Percentiles rank a stretch among this genome's conserved stretches.
Conservation (phyloP, 2,113 vertebrate species). For the Rhagologus leucostigma region DNA sequence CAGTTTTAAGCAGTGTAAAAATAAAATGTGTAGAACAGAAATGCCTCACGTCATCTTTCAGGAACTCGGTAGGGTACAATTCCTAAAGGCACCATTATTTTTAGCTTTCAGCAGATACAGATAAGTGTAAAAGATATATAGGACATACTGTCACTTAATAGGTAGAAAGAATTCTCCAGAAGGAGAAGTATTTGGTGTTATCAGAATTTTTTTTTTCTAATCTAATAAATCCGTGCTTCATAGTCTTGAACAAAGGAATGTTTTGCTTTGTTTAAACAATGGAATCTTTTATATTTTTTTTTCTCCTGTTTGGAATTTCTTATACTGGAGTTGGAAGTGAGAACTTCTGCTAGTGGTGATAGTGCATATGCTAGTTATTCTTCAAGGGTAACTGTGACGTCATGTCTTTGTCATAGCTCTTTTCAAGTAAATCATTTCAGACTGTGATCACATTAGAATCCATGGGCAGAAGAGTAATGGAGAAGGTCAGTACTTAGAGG, state of each 20-base stretch:
- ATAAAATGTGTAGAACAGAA: not conserved
- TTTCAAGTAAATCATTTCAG: not conserved
- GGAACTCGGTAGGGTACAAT: not conserved
- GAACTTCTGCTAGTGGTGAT: not conserved
- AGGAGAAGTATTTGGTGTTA: not conserved
- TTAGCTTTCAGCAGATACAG: conserved; percentile 14
- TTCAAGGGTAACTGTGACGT: not conserved
- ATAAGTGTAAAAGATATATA: not conserved
- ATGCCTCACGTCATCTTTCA: not conserved
- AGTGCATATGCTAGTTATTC: not conserved
- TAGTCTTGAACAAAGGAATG: not conserved
- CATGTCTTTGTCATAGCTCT: not conserved
- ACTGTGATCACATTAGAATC: not conserved
- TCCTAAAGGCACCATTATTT: conserved; percentile 52
- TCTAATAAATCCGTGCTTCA: not conserved
- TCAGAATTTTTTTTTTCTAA: not conserved
- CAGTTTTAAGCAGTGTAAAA: not conserved
- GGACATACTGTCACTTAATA: not conserved
- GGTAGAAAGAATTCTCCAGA: not conserved
- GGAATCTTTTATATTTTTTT: not conserved
- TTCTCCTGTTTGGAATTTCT: not conserved
- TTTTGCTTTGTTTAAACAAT: not conserved
- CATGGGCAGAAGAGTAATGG: not conserved
- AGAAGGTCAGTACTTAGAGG: not conserved
- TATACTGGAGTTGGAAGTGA: not conserved